Evolutionary conservation across 2,888 invertebrate species (phyloP).

Genomic region (Adelphocoris suturalis): DNA sequence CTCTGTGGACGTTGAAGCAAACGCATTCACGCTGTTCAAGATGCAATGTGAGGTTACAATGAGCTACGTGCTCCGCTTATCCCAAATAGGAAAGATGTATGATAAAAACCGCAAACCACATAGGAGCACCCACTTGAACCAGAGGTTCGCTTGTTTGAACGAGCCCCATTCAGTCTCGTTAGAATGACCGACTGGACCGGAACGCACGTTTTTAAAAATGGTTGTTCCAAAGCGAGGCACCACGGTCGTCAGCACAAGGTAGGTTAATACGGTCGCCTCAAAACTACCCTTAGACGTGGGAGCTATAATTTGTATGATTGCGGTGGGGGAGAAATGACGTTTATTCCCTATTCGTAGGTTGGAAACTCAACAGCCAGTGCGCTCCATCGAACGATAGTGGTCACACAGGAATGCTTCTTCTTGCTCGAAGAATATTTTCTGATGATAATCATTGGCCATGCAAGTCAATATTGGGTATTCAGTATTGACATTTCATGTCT

Average conservation of each 20-base stretch:
- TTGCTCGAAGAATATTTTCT: no score
- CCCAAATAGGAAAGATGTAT: conserved; percentile 2
- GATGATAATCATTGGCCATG: no score
- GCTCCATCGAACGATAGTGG: no score
- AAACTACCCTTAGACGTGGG: neutral
- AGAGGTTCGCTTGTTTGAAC: conserved; percentile 43
- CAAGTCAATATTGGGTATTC: no score
- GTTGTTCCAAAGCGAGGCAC: neutral
- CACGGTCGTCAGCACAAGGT: neutral
- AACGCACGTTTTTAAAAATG: conserved; percentile 58
- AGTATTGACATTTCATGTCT: no score
- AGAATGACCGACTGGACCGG: conserved; percentile 64
- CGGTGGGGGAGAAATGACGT: conserved; percentile 4
- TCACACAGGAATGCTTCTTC: no score
- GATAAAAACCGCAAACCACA: conserved; percentile 61
- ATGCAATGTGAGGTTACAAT: neutral
- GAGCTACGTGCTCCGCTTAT: neutral
- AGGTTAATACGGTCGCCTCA: neutral
- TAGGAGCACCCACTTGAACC: conserved; percentile 47
- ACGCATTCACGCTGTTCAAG: neutral
- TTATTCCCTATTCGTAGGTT: neutral
- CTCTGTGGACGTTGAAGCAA: no score
- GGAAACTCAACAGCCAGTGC: neutral
- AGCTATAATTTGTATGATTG: conserved; percentile 35
- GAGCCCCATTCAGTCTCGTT: conserved; percentile 54